phyloP scores from a whole-genome alignment of 2,888 invertebrate species.

The Agrochola lychnidis region DNA sequence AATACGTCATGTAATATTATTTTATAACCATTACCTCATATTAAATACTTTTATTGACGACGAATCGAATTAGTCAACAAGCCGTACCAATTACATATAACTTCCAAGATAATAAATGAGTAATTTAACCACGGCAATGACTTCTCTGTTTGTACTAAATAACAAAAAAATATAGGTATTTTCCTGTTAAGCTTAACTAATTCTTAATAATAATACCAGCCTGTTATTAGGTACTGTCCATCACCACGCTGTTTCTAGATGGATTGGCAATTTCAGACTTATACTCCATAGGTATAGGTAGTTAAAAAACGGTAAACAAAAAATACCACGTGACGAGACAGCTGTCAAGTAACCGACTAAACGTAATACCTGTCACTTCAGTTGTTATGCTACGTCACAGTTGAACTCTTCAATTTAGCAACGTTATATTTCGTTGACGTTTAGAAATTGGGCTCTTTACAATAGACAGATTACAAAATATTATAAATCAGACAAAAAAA shows the following conservation, averaged over 20 bases:
- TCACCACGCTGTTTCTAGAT: neutral
- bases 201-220: neutral
- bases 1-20: neutral
- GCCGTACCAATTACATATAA: neutral
- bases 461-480: too few species aligned
- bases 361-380: too few species aligned
- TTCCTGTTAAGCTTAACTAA: neutral
- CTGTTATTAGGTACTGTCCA: neutral
- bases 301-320: too few species aligned
- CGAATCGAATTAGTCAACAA: neutral
- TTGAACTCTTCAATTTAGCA: too few species aligned
- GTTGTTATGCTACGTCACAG: too few species aligned
- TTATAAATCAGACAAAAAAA: too few species aligned
- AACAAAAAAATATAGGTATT: neutral
- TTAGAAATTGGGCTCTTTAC: too few species aligned
- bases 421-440: too few species aligned
- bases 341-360: too few species aligned
- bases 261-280: neutral
- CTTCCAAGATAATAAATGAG: neutral
- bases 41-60: neutral
- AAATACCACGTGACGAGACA: too few species aligned
- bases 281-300: too few species aligned
- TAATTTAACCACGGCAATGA: neutral
- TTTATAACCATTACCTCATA: neutral
- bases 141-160: neutral